A percentile compares a stretch with the other conserved stretches of the same genome.
These are phyloP conservation scores for Heliopora coerulea DNA, from an alignment of 92 coral and sea anemone genomes.

Conservation along the genomic window DNA sequence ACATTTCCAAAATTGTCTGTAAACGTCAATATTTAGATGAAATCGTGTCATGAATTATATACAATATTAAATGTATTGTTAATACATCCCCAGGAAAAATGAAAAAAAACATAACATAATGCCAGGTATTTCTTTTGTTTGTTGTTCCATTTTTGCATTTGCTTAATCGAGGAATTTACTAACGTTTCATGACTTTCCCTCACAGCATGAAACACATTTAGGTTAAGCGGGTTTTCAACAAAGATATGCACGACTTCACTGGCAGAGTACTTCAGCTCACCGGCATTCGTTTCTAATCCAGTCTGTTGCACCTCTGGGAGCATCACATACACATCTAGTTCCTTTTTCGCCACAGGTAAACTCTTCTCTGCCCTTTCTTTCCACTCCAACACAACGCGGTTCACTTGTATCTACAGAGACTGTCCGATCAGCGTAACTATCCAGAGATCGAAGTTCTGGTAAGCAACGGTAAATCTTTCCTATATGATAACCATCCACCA, in stretches of 20 bases:
- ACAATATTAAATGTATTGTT: too few species aligned
- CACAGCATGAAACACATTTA: too few species aligned
- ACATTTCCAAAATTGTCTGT: too few species aligned
- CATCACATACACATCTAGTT: constrained; percentile 91
- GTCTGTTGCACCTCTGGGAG: constrained; percentile 62
- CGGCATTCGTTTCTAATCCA: constrained; percentile 73
- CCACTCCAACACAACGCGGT: constrained; percentile 72
- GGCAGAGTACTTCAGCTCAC: constrained; percentile 28
- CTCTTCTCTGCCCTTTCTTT: constrained; percentile 38
- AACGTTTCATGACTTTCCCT: too few species aligned
- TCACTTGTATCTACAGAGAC: constrained; percentile 75
- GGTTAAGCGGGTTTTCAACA: too few species aligned
- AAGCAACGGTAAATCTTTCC: constrained; percentile 65
- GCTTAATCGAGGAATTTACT: too few species aligned
- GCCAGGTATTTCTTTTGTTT: too few species aligned
- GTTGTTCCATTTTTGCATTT: too few species aligned
- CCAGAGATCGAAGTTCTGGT: constrained; percentile 61
- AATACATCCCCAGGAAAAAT: too few species aligned
- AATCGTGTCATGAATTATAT: too few species aligned
- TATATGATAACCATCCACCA: constrained; percentile 43
- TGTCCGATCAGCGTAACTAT: constrained; percentile 57
- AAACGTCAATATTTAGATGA: too few species aligned
- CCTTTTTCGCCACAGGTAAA: constrained; percentile 86
- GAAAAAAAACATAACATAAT: too few species aligned
- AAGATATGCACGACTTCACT: background rate